Base-by-base conservation (phyloP, 2,888 invertebrate genomes). In the Diloba caeruleocephala region DNA sequence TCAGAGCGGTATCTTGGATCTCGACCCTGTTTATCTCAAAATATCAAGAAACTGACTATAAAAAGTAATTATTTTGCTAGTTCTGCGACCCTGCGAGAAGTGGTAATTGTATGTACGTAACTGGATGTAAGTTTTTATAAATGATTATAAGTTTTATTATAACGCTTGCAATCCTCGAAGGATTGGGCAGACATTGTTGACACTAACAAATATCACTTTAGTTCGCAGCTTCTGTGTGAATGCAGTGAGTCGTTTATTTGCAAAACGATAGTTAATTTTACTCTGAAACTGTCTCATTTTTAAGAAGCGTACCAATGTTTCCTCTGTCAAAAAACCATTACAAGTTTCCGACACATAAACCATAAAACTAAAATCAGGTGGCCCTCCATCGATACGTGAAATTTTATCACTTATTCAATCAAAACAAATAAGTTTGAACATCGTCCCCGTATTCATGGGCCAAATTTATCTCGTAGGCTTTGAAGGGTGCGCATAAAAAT, bases 401-500 rank as follows among this genome's bases (percentile, higher is more conserved):
- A 74, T 70, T 65, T 60, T 79, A 80, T 80, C 76, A 69, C 56
- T 72, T 71, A 78, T 78, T 77, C 78, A 82, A 82, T 82, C 79
- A 80, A 82, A 78, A 78, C 75, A 79, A 76, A 80, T 82, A 81
- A 80, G 75, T 68, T 60, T 76, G 73, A 63, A 65, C 68, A 59
- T 70, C 59, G 76, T 65, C 60, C 76, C 76, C 76, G 61, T 64
- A 74, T 68, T 71, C 71, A 68, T 68, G 51, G 71, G 37, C 51
- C 28, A 37, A 69, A 82, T 87, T 82, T 84, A 85, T 86, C 79
- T 79, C 63, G 66, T 66, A 76, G 81, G 85, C 81, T 86, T 84
- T 78, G 79, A 76, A 76, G 86, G 88, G 85, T 81, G 66, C 78
- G 66, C 82, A 85, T 88, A 88, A 89, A 88, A 89, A 89, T 85